Conservation (phyloP, 2,888 invertebrate species). For the Tethea ocularis region DNA sequence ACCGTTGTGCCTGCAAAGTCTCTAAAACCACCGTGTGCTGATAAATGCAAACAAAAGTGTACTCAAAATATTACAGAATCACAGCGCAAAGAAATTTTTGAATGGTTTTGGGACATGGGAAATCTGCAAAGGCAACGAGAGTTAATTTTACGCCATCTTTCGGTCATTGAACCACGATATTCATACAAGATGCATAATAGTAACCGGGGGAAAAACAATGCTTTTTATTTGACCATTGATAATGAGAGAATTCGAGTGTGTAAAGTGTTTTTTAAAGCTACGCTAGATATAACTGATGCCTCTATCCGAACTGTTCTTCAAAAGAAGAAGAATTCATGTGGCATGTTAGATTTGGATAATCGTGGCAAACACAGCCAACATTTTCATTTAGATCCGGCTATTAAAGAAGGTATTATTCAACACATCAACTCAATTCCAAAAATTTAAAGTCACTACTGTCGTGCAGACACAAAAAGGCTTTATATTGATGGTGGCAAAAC, state of each 20-base stretch:
- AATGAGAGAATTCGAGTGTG: constrained; percentile 11
- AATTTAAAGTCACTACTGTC: constrained; percentile 32
- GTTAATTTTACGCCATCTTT: neutral
- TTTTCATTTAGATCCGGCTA: constrained; percentile 25
- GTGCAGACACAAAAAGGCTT: constrained; percentile 28
- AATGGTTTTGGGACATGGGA: constrained; percentile 12
- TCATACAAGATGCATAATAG: constrained; percentile 1
- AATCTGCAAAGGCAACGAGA: constrained; percentile 15
- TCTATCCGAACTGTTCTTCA: constrained; percentile 14
- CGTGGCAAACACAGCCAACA: constrained; percentile 26
- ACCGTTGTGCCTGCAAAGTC: neutral
- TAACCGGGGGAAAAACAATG: constrained; percentile 15
- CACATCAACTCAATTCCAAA: constrained; percentile 33
- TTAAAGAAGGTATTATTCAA: constrained; percentile 24
- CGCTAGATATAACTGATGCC: constrained; percentile 14
- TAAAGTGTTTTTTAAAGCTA: constrained; percentile 11
- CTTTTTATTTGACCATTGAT: constrained; percentile 11
- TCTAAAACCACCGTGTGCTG: constrained; percentile 12
- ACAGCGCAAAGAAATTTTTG: constrained; percentile 8
- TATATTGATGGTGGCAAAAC: constrained; percentile 33
- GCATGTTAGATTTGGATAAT: constrained; percentile 19
- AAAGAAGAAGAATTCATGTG: constrained; percentile 12
- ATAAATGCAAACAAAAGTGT: constrained; percentile 16
- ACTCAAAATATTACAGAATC: constrained; percentile 4
- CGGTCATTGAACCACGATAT: no score